Percentiles rank a stretch among this genome's conserved stretches.
Evolutionary conservation across 1,140 invertebrate genomes (phyloP).

Genomic region (Drosophila quadrilineata): DNA sequence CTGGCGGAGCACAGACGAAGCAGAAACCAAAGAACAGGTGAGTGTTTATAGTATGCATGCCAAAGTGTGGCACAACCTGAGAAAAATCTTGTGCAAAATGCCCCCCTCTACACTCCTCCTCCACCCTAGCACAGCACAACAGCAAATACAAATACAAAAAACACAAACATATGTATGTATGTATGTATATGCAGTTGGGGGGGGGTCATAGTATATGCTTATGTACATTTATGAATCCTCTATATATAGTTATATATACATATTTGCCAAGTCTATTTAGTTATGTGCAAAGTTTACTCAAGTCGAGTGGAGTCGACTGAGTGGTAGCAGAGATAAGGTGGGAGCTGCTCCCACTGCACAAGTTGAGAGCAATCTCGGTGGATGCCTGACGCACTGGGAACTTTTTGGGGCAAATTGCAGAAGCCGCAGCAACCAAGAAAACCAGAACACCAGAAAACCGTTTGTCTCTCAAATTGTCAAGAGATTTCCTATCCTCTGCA

Average conservation of each 20-base stretch:
- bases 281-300: constrained; percentile 1
- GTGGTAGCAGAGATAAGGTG: neutral
- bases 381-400: neutral
- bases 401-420: constrained; percentile 38
- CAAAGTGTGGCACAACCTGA: constrained; percentile 33
- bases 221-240: too few relatives aligned
- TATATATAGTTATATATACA: too few relatives aligned
- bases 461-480: constrained; percentile 29
- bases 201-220: too few relatives aligned
- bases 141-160: too few relatives aligned
- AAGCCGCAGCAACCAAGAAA: constrained; percentile 25
- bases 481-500: neutral
- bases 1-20: neutral
- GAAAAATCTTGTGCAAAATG: constrained; percentile 34
- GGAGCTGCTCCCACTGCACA: neutral
- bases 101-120: neutral
- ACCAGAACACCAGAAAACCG: constrained; percentile 11
- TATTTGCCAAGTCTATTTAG: neutral
- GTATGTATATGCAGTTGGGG: too few relatives aligned
- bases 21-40: constrained; percentile 63
- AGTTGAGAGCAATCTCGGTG: constrained; percentile 19
- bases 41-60: constrained; percentile 76
- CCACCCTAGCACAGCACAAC: neutral
- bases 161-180: too few relatives aligned
- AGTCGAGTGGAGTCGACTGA: neutral